Base-by-base conservation (phyloP, 35 echinoderm and acorn worm species). In the Stichopus chloronotus region DNA sequence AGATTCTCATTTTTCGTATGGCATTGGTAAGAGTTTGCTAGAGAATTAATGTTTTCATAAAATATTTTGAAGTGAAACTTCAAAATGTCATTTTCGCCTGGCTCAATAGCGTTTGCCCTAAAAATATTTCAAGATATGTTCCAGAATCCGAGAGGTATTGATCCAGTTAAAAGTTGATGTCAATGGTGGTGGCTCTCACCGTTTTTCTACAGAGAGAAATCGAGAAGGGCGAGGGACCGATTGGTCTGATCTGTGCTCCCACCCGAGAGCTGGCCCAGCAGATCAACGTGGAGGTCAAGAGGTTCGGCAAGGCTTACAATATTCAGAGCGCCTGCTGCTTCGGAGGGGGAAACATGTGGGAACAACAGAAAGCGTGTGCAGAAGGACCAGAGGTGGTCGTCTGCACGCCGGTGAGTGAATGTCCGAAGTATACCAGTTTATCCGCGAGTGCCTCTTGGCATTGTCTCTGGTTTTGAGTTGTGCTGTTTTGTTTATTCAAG, bases 241-340 rank as follows among this genome's bases (percentile, higher is more conserved):
- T 99, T 55, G 97, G 97, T 7, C 61, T 99, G 76, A 99, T 99
- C 2, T 99, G 95, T 92, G 97, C 97, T 8, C 97, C 97, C 7
- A 99, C 97, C n/a, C 83, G 97, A 72, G 97, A 99, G 79, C 56
- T 99, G 16, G 95, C 97, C 17, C 97, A 99, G 72, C 97, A 99
- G 95, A 99, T 99, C 71, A 96, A 99, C 60, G 81, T 92, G 2
- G 97, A 99, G 91, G 95, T 96, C 87, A 96, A 95, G 85, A 96
- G 85, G 79, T 99, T 99, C 96, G 97, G 97, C 58, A 99, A 99
- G 91, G 97, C 97, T 1, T 99, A 99, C 92, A 96, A 96, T 85
- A 99, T 99, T 65, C 94, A 99, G 9, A 77, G 77, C 23, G 95
- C 96, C 7, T 99, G 97, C 76, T 95, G 95, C 56, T 99, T 96